Conservation (phyloP, 2,797 vertebrate species). For the Macropodus opercularis region DNA sequence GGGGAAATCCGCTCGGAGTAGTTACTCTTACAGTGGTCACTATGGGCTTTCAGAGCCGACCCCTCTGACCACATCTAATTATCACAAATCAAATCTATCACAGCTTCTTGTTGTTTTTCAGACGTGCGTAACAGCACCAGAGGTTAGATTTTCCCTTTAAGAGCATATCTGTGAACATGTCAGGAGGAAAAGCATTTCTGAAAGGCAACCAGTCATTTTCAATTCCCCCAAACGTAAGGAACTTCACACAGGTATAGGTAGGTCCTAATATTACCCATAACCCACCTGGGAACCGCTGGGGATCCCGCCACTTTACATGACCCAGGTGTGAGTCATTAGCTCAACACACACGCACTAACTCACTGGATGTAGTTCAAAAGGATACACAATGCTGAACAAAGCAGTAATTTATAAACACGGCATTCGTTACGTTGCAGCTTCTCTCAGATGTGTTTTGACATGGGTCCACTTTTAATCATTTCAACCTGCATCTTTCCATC, state of each 20-base stretch:
- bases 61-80: too few relatives aligned
- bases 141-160: conserved; percentile 39
- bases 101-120: neutral
- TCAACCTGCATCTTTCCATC: neutral
- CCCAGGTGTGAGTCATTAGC: conserved; percentile 15
- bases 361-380: conserved; percentile 22
- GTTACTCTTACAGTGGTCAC: neutral
- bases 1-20: conserved; percentile 43
- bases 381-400: conserved; percentile 5
- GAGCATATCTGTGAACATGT: conserved; percentile 27
- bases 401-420: neutral
- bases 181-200: conserved; percentile 32
- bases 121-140: conserved; percentile 1
- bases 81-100: neutral
- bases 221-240: conserved; percentile 39
- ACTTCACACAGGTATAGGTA: conserved; percentile 47
- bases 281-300: conserved; percentile 13
- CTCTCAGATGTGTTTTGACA: neutral
- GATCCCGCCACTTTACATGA: conserved; percentile 8
- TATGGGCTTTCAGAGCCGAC: neutral
- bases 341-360: conserved; percentile 10
- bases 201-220: conserved; percentile 65
- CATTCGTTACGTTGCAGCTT: neutral
- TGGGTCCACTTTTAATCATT: neutral
- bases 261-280: conserved; percentile 16